Percentiles rank a stretch among this genome's conserved stretches.
Evolutionary conservation across 1,140 invertebrate genomes (phyloP).

Genomic region (Drosophila arizonae): DNA sequence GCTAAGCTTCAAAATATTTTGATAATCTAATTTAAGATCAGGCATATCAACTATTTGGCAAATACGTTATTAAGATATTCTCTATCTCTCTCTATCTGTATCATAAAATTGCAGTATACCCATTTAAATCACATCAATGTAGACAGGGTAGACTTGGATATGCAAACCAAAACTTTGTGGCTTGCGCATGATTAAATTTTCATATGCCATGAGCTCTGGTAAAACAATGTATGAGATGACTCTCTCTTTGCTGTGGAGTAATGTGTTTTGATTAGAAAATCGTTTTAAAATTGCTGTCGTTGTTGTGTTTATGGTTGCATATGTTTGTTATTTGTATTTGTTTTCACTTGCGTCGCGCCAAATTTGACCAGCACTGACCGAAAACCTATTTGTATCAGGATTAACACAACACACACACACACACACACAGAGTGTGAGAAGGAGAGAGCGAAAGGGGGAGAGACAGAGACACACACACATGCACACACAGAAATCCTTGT

Average conservation of each 20-base stretch:
- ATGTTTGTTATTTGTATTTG: slow-evolving; percentile 38
- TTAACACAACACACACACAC: slow-evolving; percentile 7
- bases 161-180: slow-evolving; percentile 27
- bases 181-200: slow-evolving; percentile 68
- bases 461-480: too few relatives aligned
- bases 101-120: too few relatives aligned
- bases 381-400: slow-evolving; percentile 37
- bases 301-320: slow-evolving; percentile 42
- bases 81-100: too few relatives aligned
- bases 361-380: slow-evolving; percentile 36
- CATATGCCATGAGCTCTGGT: slow-evolving; percentile 9
- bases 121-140: slow-evolving; percentile 7
- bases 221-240: slow-evolving; percentile 19
- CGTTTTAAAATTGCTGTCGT: slow-evolving; percentile 64
- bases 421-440: background rate
- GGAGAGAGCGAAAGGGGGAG: too few relatives aligned
- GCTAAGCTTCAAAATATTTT: too few relatives aligned
- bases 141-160: slow-evolving; percentile 1
- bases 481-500: slow-evolving; percentile 37
- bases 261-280: slow-evolving; percentile 78
- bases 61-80: too few relatives aligned
- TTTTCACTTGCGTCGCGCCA: slow-evolving; percentile 49
- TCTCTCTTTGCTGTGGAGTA: slow-evolving; percentile 28
- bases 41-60: too few relatives aligned
- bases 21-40: too few relatives aligned